A percentile compares a stretch with the other conserved stretches of the same genome.
phyloP scores from a whole-genome alignment of 1,140 invertebrate genomes.

The Palaemon carinicauda region DNA sequence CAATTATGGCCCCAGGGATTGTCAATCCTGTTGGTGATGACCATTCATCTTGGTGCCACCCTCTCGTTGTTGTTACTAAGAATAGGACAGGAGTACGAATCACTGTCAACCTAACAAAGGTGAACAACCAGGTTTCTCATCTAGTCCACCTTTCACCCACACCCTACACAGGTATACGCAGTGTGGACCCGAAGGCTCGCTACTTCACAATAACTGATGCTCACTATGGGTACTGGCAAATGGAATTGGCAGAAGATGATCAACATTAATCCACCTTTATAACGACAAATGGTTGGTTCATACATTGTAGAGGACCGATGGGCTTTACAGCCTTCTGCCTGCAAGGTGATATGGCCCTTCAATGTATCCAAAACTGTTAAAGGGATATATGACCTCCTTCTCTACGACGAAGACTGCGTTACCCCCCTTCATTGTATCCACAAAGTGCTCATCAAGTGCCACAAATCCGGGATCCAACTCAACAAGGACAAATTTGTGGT shows the following conservation, averaged over 20 bases:
- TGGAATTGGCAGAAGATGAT: neutral
- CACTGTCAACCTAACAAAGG: conserved; percentile 12
- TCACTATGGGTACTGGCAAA: neutral
- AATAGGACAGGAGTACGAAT: conserved; percentile 6
- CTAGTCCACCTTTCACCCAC: too few species aligned
- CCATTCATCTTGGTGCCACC: conserved; percentile 29
- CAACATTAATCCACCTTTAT: neutral
- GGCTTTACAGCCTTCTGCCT: conserved; percentile 11
- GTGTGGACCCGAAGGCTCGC: neutral
- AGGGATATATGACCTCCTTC: neutral
- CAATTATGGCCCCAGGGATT: conserved; percentile 17
- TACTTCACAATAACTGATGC: conserved; percentile 10
- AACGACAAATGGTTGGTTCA: neutral
- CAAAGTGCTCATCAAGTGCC: conserved; percentile 1
- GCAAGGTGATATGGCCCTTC: neutral
- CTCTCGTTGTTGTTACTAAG: conserved; percentile 12
- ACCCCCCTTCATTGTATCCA: conserved; percentile 1
- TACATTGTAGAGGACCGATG: conserved; percentile 12
- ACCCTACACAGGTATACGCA: neutral
- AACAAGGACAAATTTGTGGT: conserved; percentile 21
- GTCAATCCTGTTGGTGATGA: conserved; percentile 28
- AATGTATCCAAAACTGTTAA: conserved; percentile 11
- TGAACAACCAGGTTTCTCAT: conserved; percentile 17
- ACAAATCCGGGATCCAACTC: neutral
- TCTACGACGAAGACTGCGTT: neutral